Evolutionary conservation across 2,113 vertebrate species (phyloP).

Genomic region (human (Homo sapiens)): GRCh38 chr20:63876501-63877000

Average conservation of each 20-base stretch:
- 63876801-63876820: background rate
- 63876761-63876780: background rate
- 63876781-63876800: background rate
- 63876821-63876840: too few relatives aligned
- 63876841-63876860: too few relatives aligned
- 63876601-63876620: background rate
- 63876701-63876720: background rate
- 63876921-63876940: too few relatives aligned
- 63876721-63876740: accelerated
- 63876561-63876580: background rate
- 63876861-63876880: too few relatives aligned
- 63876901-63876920: too few relatives aligned
- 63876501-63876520: background rate
- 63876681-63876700: background rate
- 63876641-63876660: background rate
- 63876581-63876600: background rate
- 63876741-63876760: background rate
- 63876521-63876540: background rate
- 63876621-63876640: background rate
- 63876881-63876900: too few relatives aligned
- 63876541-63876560: background rate
- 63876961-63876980: too few relatives aligned
- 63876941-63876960: too few relatives aligned
- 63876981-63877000: too few relatives aligned
- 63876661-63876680: background rate